Percentiles rank a stretch among this genome's conserved stretches.
phyloP scores from a whole-genome alignment of 1,140 invertebrate genomes.

The Drosophila ohnishii region DNA sequence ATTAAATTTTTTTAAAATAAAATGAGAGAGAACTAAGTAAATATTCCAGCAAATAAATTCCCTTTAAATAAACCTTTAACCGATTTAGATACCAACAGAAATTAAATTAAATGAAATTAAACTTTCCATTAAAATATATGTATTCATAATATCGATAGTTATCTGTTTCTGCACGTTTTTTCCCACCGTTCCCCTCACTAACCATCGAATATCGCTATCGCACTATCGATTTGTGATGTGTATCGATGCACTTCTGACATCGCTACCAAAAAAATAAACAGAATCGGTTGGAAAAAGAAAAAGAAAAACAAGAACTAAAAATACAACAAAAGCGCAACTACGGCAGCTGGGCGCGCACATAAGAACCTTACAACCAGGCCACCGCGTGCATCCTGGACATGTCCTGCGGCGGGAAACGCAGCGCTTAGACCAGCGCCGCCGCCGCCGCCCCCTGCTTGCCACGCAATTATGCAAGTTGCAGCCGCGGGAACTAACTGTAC shows the following conservation, averaged over 20 bases:
- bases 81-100: neutral
- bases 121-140: neutral
- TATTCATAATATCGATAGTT: neutral
- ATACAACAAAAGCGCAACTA: conserved; percentile 14
- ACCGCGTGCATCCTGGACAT: conserved; percentile 8
- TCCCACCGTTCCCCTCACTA: neutral
- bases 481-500: conserved; percentile 52
- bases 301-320: conserved; percentile 25
- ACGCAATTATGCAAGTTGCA: conserved; percentile 77
- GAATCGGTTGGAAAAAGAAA: conserved; percentile 2
- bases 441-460: conserved; percentile 17
- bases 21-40: neutral
- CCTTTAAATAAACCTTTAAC: too few relatives aligned
- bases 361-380: conserved; percentile 13
- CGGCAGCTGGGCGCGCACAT: conserved; percentile 9
- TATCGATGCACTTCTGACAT: conserved; percentile 22
- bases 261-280: conserved; percentile 37
- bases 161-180: neutral
- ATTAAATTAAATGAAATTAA: neutral
- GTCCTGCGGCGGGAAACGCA: conserved; percentile 10
- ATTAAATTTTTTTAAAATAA: neutral
- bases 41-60: neutral
- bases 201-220: neutral
- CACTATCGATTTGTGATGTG: neutral
- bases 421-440: conserved; percentile 9